A percentile compares a stretch with the other conserved stretches of the same genome.
Evolutionary conservation across 1,140 invertebrate genomes (phyloP).

Genomic region (Rhyzopertha dominica): DNA sequence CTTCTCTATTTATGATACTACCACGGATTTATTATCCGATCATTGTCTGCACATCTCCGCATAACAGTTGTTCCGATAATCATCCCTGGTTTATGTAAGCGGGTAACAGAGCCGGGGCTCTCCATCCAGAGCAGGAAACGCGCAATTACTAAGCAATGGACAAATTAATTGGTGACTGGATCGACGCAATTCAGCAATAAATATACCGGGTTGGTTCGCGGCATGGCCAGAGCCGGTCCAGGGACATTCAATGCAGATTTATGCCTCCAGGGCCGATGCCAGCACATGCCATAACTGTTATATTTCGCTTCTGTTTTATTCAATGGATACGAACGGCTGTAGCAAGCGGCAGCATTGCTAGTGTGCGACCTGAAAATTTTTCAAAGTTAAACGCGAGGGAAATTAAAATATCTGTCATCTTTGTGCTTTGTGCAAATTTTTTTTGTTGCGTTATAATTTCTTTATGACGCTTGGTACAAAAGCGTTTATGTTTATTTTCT

Average conservation of each 20-base stretch:
- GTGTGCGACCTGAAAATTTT: slow-evolving; percentile 1
- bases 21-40: slow-evolving; percentile 23
- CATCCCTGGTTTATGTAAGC: slow-evolving; percentile 26
- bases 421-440: no score
- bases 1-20: slow-evolving; percentile 27
- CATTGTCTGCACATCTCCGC: slow-evolving; percentile 23
- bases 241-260: slow-evolving; percentile 30
- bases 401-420: no score
- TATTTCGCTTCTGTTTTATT: slow-evolving; percentile 20
- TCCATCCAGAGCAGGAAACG: slow-evolving; percentile 25
- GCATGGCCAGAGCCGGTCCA: slow-evolving; percentile 10
- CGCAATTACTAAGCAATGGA: slow-evolving; percentile 31
- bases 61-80: slow-evolving; percentile 29
- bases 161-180: slow-evolving; percentile 37
- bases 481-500: no score
- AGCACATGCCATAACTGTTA: slow-evolving; percentile 31
- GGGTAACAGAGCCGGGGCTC: slow-evolving; percentile 1
- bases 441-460: no score
- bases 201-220: slow-evolving; percentile 14
- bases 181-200: slow-evolving; percentile 23
- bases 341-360: neutral
- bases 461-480: no score
- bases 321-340: slow-evolving; percentile 3
- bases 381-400: slow-evolving; percentile 1
- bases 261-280: slow-evolving; percentile 11